Evolutionary conservation across 2,888 invertebrate species (phyloP).

Genomic region (Silvanus unidentatus): DNA sequence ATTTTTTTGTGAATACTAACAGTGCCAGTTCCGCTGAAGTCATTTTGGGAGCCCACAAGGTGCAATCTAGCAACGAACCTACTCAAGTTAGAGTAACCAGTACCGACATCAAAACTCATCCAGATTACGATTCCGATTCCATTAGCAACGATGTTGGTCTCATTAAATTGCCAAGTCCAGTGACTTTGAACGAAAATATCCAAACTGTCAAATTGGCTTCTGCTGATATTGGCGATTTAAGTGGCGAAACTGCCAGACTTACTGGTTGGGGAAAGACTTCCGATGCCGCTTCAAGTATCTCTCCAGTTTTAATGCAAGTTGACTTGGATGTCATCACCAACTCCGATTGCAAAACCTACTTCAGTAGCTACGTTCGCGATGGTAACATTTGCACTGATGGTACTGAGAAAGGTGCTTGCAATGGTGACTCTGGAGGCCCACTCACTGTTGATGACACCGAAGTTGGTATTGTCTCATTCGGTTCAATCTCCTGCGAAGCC

Average conservation of each 20-base stretch:
- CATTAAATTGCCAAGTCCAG: constrained; percentile 17
- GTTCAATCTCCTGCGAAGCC: no score
- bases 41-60: no score
- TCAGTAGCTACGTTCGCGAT: constrained; percentile 38
- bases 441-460: no score
- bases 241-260: constrained; percentile 39
- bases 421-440: no score
- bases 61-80: constrained; percentile 12
- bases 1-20: no score
- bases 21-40: no score
- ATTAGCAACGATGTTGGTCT: constrained; percentile 21
- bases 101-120: constrained; percentile 16
- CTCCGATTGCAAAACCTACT: constrained; percentile 42
- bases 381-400: constrained; percentile 49
- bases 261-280: constrained; percentile 49
- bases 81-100: constrained; percentile 12
- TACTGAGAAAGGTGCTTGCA: no score
- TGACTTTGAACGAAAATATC: constrained; percentile 12
- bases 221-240: constrained; percentile 35
- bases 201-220: no score
- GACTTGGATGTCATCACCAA: constrained; percentile 45
- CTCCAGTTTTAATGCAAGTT: no score
- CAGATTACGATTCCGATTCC: constrained; percentile 12
- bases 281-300: constrained; percentile 41
- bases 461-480: no score